These are phyloP conservation scores for Streptopelia turtur DNA, from an alignment of 2,797 vertebrate species.

Conservation along the genomic window DNA sequence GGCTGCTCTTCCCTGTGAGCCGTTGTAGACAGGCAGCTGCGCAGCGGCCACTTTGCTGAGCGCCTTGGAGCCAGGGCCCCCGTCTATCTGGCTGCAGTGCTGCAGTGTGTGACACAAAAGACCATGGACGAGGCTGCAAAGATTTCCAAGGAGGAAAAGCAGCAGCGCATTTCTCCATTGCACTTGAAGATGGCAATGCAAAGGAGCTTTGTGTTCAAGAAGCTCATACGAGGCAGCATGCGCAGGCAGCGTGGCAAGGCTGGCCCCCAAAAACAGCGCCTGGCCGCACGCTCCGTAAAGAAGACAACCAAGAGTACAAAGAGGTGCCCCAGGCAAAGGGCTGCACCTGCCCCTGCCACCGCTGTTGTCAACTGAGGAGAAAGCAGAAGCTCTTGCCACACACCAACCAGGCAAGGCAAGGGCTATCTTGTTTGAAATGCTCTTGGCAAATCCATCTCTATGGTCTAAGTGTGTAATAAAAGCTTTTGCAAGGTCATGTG, in stretches of 20 bases:
- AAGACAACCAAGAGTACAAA: background rate
- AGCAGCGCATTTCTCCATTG: background rate
- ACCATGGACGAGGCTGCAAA: background rate
- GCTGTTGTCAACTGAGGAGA: background rate
- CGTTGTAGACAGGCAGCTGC: background rate
- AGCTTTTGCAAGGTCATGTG: background rate
- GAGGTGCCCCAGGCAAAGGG: background rate
- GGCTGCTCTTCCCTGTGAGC: background rate
- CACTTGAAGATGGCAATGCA: background rate
- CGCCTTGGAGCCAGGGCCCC: background rate
- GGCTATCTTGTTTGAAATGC: too few species aligned
- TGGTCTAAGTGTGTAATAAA: background rate
- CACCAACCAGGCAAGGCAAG: background rate
- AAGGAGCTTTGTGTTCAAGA: background rate
- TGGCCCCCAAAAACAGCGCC: background rate
- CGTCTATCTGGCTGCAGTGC: background rate
- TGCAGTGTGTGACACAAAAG: background rate
- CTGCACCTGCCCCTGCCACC: background rate
- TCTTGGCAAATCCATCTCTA: background rate
- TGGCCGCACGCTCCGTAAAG: background rate
- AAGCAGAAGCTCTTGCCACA: background rate
- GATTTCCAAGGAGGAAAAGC: background rate
- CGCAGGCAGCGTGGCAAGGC: background rate
- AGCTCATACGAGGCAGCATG: background rate
- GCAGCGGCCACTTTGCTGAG: background rate